These are phyloP conservation scores for Phoxinus phoxinus DNA, from an alignment of 2,113 vertebrate genomes.

Conservation along the genomic window DNA sequence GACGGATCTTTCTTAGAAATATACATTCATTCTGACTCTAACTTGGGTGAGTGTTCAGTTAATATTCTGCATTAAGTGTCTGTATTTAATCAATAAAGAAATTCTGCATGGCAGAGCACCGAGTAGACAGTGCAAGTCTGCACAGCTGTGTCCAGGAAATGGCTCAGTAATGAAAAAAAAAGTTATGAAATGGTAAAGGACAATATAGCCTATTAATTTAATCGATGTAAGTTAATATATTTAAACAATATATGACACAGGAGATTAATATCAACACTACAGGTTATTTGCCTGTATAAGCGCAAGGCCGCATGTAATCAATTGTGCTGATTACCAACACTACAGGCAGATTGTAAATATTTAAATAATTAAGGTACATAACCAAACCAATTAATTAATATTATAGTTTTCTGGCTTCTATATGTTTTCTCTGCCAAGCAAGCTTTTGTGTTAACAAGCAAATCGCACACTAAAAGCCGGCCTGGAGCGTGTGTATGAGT, in stretches of 20 bases:
- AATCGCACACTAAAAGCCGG: background rate
- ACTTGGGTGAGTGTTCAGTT: slow-evolving; percentile 20
- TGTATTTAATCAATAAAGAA: background rate
- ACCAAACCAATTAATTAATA: background rate
- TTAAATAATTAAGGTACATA: background rate
- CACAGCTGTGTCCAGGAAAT: slow-evolving; percentile 45
- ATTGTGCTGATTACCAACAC: background rate
- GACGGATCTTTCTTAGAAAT: slow-evolving; percentile 3
- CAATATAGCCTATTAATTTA: background rate
- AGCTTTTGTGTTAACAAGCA: background rate
- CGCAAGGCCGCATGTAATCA: background rate
- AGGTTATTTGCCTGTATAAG: background rate
- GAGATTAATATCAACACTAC: background rate
- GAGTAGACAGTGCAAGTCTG: background rate
- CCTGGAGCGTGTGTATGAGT: background rate
- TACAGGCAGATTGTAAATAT: background rate
- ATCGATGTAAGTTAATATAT: background rate
- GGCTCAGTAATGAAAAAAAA: background rate
- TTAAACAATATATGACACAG: background rate
- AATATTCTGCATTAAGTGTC: background rate
- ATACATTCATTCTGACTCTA: background rate
- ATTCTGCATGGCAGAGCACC: background rate
- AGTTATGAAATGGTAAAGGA: background rate
- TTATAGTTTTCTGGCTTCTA: background rate
- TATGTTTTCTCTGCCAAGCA: background rate